These are phyloP conservation scores for Gymnobelideus leadbeateri DNA, from an alignment of 2,113 vertebrate genomes.

Conservation along the genomic window DNA sequence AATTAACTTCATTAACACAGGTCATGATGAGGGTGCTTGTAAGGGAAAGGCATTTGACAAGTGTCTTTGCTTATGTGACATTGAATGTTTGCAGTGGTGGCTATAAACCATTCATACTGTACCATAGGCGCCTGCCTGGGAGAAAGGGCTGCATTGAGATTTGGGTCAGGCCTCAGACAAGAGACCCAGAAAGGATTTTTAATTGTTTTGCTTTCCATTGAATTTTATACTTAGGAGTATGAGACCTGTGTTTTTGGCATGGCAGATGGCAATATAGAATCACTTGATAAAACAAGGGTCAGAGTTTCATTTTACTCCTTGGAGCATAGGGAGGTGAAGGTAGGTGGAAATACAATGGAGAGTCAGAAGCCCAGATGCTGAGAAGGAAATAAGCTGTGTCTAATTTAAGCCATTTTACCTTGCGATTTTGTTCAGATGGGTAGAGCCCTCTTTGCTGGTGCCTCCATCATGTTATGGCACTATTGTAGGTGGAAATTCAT, in stretches of 20 bases:
- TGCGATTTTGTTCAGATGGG: background rate
- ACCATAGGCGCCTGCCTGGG: constrained; percentile 9
- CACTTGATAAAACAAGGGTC: background rate
- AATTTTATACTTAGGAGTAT: constrained; percentile 53
- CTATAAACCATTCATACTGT: constrained; percentile 73
- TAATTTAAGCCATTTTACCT: background rate
- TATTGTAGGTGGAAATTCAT: background rate
- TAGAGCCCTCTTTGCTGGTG: background rate
- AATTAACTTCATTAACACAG: constrained; percentile 99
- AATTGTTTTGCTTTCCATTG: constrained; percentile 58
- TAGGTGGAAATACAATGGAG: background rate
- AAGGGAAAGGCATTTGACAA: constrained; percentile 88
- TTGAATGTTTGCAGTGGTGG: constrained; percentile 71
- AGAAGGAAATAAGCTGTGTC: background rate
- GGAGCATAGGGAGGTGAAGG: background rate
- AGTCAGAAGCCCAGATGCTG: background rate
- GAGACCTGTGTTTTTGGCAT: background rate
- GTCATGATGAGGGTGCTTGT: constrained; percentile 90
- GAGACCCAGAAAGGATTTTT: background rate
- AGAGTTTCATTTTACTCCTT: background rate
- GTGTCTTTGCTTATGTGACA: constrained; percentile 86
- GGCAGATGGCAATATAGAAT: background rate
- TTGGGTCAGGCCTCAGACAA: constrained; percentile 47
- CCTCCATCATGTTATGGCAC: background rate
- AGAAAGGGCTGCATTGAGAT: background rate